Percentiles rank a stretch among this genome's conserved stretches.
Conservation (phyloP, 2,888 invertebrate species). For the Metellina segmentata region DNA sequence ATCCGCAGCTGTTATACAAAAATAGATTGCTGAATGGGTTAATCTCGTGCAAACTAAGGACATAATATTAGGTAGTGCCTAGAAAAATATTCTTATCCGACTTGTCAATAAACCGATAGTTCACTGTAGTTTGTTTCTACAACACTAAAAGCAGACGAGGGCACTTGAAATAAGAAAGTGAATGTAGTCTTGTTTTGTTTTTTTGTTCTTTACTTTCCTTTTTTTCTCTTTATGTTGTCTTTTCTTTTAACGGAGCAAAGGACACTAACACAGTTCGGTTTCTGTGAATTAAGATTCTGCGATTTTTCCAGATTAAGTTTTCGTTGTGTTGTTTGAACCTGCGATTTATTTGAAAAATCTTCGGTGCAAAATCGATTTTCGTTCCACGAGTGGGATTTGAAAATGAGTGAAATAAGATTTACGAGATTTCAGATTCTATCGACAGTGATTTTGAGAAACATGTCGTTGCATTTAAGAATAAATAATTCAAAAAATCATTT, state of each 20-base stretch:
- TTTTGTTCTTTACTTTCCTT: too few relatives aligned
- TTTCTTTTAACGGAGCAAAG: neutral
- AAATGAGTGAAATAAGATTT: too few relatives aligned
- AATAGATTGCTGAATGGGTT: neutral
- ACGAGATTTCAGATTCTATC: too few relatives aligned
- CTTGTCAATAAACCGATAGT: conserved; percentile 14
- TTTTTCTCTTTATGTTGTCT: neutral
- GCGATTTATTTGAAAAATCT: neutral
- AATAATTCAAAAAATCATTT: too few relatives aligned
- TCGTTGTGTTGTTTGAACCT: neutral
- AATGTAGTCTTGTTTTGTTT: too few relatives aligned
- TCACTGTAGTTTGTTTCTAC: neutral
- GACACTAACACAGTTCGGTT: neutral
- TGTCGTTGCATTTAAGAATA: too few relatives aligned
- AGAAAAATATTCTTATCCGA: neutral
- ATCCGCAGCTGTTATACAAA: conserved; percentile 4
- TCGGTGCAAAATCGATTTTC: too few relatives aligned
- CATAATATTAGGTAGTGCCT: neutral
- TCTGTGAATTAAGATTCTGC: neutral
- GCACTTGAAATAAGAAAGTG: too few relatives aligned
- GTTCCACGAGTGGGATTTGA: too few relatives aligned
- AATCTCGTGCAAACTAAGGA: neutral
- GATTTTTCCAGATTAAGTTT: neutral
- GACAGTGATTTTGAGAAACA: too few relatives aligned
- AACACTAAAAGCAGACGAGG: too few relatives aligned